A percentile compares a stretch with the other conserved stretches of the same genome.
Evolutionary conservation across 2,888 invertebrate genomes (phyloP).

Genomic region (Heteromyza rotundicornis): DNA sequence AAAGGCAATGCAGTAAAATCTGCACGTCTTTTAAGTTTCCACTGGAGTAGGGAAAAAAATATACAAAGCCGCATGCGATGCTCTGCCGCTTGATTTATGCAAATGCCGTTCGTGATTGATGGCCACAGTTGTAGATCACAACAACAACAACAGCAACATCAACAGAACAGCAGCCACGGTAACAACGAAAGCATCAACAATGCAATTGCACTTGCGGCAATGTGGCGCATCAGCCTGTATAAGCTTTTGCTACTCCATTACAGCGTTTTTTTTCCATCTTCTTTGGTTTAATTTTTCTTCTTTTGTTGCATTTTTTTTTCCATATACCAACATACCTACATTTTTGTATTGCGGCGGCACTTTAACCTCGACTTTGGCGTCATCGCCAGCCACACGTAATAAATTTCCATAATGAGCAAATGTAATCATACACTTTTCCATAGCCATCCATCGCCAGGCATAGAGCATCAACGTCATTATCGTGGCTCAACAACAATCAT

Average conservation of each 20-base stretch:
- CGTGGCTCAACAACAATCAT: too few species aligned
- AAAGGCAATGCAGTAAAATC: neutral
- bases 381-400: conserved; percentile 36
- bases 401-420: conserved; percentile 38
- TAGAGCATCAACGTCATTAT: neutral
- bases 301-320: conserved; percentile 5
- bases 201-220: conserved; percentile 8
- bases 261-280: neutral
- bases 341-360: conserved; percentile 26
- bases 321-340: too few species aligned
- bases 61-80: neutral
- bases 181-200: neutral
- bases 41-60: neutral
- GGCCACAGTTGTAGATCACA: conserved; percentile 35
- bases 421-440: conserved; percentile 29
- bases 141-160: conserved; percentile 13
- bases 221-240: too few species aligned
- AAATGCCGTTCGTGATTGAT: conserved; percentile 38
- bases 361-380: conserved; percentile 34
- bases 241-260: neutral
- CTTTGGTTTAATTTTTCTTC: conserved; percentile 1
- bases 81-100: conserved; percentile 31
- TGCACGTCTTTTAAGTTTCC: conserved; percentile 5
- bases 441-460: neutral
- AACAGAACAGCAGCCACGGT: neutral